Evolutionary conservation across 2,888 invertebrate genomes (phyloP).

Genomic region (Acrobasis suavella): DNA sequence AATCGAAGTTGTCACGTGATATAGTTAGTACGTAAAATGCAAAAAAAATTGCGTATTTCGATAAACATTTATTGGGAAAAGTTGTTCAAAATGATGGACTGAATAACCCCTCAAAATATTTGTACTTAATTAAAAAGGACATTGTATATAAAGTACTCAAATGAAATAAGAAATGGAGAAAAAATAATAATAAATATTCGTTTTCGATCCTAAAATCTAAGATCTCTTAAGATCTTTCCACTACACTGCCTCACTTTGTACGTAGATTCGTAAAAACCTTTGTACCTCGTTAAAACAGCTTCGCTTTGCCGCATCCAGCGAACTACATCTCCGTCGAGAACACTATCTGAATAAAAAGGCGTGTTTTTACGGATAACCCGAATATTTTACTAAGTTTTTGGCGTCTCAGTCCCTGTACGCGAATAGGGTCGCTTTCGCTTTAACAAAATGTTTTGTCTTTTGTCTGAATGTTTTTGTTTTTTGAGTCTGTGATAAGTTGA

Average conservation of each 20-base stretch:
- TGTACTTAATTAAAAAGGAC: too few species aligned
- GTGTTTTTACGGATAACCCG: constrained; percentile 11
- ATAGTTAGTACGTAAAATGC: too few species aligned
- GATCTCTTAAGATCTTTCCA: neutral
- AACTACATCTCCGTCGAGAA: neutral
- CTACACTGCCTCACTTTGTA: neutral
- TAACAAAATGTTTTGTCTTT: neutral
- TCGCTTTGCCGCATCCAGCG: constrained; percentile 9
- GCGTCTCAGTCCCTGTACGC: constrained; percentile 1
- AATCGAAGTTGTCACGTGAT: too few species aligned
- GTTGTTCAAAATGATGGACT: too few species aligned
- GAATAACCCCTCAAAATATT: too few species aligned
- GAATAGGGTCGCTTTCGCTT: neutral
- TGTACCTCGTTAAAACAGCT: neutral
- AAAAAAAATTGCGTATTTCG: too few species aligned
- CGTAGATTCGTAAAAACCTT: neutral
- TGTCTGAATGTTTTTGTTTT: neutral
- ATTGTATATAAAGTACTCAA: too few species aligned
- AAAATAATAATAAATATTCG: too few species aligned
- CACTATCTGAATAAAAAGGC: constrained; percentile 35
- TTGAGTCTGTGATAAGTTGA: constrained; percentile 9
- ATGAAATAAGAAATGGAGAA: too few species aligned
- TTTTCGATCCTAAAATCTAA: too few species aligned
- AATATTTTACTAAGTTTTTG: constrained; percentile 21
- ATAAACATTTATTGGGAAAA: too few species aligned